These are phyloP conservation scores for Planococcus citri DNA, from an alignment of 1,140 invertebrate species.

Conservation along the genomic window DNA sequence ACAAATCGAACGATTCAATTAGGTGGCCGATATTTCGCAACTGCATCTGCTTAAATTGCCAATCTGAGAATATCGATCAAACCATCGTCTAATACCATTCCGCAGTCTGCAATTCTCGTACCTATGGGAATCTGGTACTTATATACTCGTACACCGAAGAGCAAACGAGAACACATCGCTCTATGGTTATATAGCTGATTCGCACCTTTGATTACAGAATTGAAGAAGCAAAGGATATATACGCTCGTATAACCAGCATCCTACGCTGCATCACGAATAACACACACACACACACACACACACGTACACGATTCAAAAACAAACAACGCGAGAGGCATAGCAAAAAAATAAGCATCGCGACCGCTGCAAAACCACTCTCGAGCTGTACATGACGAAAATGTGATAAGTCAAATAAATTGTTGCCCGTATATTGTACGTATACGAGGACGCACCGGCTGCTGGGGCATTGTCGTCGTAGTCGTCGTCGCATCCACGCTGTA, in stretches of 20 bases:
- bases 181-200: no score
- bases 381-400: not conserved
- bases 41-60: not conserved
- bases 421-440: not conserved
- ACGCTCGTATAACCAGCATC: no score
- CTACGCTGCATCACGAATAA: not conserved
- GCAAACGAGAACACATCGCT: not conserved
- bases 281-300: no score
- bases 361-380: not conserved
- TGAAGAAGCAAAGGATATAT: no score
- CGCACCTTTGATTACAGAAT: not conserved
- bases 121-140: no score
- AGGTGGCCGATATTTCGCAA: constrained; percentile 5
- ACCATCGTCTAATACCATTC: not conserved
- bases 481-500: not conserved
- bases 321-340: not conserved
- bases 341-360: not conserved
- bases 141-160: not conserved
- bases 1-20: constrained; percentile 3
- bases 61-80: not conserved
- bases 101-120: no score
- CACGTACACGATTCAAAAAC: no score
- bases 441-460: no score
- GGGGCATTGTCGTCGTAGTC: not conserved
- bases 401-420: not conserved